Evolutionary conservation across 1,140 invertebrate species (phyloP).

Genomic region (Leptinotarsa texana): DNA sequence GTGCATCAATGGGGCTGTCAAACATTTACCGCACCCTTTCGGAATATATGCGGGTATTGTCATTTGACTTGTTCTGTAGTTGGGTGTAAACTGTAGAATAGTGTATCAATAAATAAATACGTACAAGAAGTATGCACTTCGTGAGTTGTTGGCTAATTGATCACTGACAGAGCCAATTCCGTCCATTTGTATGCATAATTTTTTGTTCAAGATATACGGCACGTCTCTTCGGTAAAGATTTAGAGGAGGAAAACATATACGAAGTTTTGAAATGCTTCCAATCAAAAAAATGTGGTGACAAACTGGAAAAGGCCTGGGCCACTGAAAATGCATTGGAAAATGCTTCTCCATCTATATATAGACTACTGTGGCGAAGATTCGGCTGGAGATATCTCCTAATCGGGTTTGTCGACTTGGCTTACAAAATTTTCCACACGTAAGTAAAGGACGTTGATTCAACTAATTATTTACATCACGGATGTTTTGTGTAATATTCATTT

Average conservation of each 20-base stretch:
- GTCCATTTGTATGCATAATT: not conserved
- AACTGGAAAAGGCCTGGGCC: conserved; percentile 40
- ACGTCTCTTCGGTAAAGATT: conserved; percentile 40
- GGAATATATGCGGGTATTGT: no score
- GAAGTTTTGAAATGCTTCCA: conserved; percentile 39
- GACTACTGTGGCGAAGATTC: conserved; percentile 26
- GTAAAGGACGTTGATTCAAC: not conserved
- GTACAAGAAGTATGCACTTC: no score
- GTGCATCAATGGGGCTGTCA: no score
- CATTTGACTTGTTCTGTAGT: no score
- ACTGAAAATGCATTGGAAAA: conserved; percentile 22
- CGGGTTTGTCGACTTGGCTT: conserved; percentile 21
- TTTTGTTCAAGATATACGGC: conserved; percentile 35
- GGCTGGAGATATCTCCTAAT: conserved; percentile 25
- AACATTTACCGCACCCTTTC: no score
- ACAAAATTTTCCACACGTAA: conserved; percentile 24
- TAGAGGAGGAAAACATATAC: conserved; percentile 46
- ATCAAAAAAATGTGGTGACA: conserved; percentile 37
- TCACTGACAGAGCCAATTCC: no score
- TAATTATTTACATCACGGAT: no score
- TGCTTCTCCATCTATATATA: conserved; percentile 9
- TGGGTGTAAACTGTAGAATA: no score
- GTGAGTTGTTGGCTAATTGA: no score
- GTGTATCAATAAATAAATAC: no score
- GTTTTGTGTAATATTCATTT: no score